These are phyloP conservation scores for Phalacrocorax carbo DNA, from an alignment of 2,113 vertebrate genomes.

Conservation along the genomic window DNA sequence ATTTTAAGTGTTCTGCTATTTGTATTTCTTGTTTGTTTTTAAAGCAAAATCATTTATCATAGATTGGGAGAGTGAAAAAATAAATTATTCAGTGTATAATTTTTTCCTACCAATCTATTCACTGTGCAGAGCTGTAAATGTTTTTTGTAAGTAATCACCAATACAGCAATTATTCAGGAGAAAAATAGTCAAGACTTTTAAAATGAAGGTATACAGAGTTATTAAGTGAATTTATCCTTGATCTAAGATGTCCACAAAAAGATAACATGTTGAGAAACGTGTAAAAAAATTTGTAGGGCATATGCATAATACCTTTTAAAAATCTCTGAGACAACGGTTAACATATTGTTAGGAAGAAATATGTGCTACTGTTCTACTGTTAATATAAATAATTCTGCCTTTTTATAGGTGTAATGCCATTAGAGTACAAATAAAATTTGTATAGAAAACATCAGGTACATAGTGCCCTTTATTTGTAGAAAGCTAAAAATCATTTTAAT, in stretches of 20 bases:
- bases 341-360: background rate
- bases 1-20: background rate
- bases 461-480: background rate
- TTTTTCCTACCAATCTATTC: background rate
- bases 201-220: background rate
- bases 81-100: background rate
- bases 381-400: conserved; percentile 10
- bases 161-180: background rate
- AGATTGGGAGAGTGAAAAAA: background rate
- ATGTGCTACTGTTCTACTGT: background rate
- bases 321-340: background rate
- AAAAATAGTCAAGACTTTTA: background rate
- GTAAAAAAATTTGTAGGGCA: background rate
- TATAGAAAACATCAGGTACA: background rate
- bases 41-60: background rate
- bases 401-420: background rate
- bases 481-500: conserved; percentile 9
- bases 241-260: background rate
- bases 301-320: background rate
- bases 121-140: background rate
- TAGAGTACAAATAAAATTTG: background rate
- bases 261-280: background rate
- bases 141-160: background rate
- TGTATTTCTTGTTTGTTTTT: background rate
- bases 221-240: conserved; percentile 29